Base-by-base conservation (phyloP, 2,888 invertebrate species). In the Hetaerina titia region DNA sequence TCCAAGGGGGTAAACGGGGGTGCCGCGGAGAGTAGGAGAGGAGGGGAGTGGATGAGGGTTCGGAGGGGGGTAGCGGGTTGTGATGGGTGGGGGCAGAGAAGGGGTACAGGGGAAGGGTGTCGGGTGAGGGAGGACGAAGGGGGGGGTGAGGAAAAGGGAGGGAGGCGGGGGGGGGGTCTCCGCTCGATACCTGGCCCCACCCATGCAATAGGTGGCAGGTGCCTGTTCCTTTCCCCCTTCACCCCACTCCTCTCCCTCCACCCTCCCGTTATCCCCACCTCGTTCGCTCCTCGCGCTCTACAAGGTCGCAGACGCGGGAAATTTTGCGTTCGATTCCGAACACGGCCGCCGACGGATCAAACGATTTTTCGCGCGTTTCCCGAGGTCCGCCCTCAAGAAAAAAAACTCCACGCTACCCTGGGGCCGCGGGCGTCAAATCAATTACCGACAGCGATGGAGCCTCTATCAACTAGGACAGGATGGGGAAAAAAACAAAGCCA, bases 161-260 rank as follows among this genome's bases (percentile, higher is more conserved):
- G 63, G 22, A 25, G 94, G 88, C 58, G 69, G 64, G 94, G 95
- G 89, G 15, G 94, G 31, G 69, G 56, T 60, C 45, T n/a, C 19
- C 87, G 89, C 90, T 74, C 74, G 90, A 90, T 92, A 92, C 92
- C 87, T 94, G 94, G 94, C 90, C 94, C 60, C 89, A 64, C 90
- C 94, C 94, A 90, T 89, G 94, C 87, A 88, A 94, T 25, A 94
- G 95, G 89, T 94, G 89, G 74, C 69, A 90, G 96, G 96, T 96
- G 94, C 60, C 97, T 97, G 97, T 97, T 97, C 58, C 58, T 58
- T 57, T 58, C 81, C 81, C 31, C n/a, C 15, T 31, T 31, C 17
- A 8, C 17, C 58, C 89, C 13, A 9, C n/a, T 19, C 89, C 58
- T 22, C 7, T 15, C 17, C 81, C 31, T n/a, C 25, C 58, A 17